These are phyloP conservation scores for Chrysolina americana DNA, from an alignment of 2,888 invertebrate genomes.

Conservation along the genomic window DNA sequence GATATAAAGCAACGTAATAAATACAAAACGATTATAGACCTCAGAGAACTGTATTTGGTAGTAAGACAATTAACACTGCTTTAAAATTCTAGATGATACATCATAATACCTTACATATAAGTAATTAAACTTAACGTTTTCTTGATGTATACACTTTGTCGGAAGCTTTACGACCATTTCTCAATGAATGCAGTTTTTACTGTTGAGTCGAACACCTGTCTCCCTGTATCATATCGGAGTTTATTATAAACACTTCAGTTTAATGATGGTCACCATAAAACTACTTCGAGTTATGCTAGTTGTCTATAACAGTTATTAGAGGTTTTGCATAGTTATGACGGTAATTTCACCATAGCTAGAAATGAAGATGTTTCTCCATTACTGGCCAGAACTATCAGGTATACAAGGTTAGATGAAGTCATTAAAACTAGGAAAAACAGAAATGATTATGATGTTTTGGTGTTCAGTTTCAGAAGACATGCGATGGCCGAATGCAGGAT, in stretches of 20 bases:
- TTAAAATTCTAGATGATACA: conserved; percentile 63
- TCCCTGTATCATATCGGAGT: conserved; percentile 47
- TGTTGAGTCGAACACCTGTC: conserved; percentile 54
- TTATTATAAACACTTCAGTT: conserved; percentile 48
- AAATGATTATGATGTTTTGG: too few relatives aligned
- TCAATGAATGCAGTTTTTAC: conserved; percentile 53
- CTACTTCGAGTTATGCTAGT: not conserved
- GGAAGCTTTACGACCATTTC: conserved; percentile 54
- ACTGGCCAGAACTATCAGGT: too few relatives aligned
- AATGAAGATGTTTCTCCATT: too few relatives aligned
- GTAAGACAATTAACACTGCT: conserved; percentile 56
- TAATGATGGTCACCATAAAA: not conserved
- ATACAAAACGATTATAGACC: conserved; percentile 48
- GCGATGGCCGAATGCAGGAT: too few relatives aligned
- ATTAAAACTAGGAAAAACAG: too few relatives aligned
- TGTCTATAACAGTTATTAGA: not conserved
- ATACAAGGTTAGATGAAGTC: too few relatives aligned
- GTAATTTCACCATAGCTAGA: not conserved
- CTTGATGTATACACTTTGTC: conserved; percentile 59
- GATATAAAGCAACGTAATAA: conserved; percentile 53
- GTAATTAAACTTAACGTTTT: conserved; percentile 61
- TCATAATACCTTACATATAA: conserved; percentile 61
- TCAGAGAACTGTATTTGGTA: conserved; percentile 54
- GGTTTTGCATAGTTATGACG: not conserved
- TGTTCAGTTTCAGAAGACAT: too few relatives aligned